phyloP scores from a whole-genome alignment of 2,113 vertebrate genomes.

The Chrysemys picta region DNA sequence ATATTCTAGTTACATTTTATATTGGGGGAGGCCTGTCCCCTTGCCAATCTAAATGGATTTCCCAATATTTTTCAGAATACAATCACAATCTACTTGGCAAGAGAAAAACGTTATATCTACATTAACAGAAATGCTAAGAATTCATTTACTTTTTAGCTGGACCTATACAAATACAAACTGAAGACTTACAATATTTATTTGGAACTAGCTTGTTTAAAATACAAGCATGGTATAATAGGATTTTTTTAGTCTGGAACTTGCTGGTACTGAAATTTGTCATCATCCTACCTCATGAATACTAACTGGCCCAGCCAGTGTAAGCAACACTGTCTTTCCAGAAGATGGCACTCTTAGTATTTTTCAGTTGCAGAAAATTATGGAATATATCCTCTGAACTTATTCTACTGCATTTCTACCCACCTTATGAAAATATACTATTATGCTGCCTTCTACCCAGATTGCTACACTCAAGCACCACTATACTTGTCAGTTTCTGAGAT shows the following conservation, averaged over 20 bases:
- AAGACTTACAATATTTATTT: background rate
- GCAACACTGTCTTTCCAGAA: background rate
- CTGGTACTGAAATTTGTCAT: rapidly evolving
- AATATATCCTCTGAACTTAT: rapidly evolving
- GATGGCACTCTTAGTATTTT: background rate
- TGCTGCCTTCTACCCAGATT: background rate
- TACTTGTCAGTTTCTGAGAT: background rate
- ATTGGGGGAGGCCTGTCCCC: background rate
- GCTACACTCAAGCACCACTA: background rate
- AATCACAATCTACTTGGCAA: background rate
- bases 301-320: background rate
- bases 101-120: background rate
- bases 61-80: background rate
- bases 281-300: background rate
- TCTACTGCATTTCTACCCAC: background rate
- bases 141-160: background rate
- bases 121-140: background rate
- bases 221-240: background rate
- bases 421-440: rapidly evolving
- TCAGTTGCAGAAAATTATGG: background rate
- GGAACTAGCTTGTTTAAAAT: background rate
- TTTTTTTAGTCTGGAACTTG: background rate
- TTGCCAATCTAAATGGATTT: background rate
- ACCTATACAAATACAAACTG: background rate
- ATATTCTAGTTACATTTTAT: background rate